Evolutionary conservation across 1,140 invertebrate species (phyloP), one percentile per base, ranked within the genome.

Genomic region (Maniola jurtina): DNA sequence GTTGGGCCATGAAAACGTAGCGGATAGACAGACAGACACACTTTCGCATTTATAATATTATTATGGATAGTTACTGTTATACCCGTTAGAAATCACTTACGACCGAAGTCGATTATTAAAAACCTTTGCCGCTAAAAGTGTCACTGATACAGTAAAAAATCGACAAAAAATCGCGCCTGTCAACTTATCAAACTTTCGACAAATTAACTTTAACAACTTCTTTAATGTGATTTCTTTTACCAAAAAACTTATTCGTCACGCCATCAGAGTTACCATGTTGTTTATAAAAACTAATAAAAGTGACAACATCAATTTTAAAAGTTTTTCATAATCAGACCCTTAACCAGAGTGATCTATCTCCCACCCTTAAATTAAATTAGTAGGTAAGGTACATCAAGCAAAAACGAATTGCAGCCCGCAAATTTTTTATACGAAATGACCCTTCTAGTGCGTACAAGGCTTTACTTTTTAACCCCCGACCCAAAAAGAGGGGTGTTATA

Each of bases 171-270:
- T n/a, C n/a, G 6, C 16, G 16, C 48, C 15, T 52, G 48, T 52
- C 48, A 52, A 16, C 14, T n/a, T 52, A 8, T 9, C 6, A 25
- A 52, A 52, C 15, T 52, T 52, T 52, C 48, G 48, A 52, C 48
- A 52, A 52, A 52, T 52, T 52, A 52, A 52, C 48, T 52, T 52
- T 16, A 52, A 52, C 48, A 25, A 52, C 48, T 52, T 52, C 15
- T 52, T 52, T 52, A 52, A 52, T 52, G 48, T 52, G 48, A 52
- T 52, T 52, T 52, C 48, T 52, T 52, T 52, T 6, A 52, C 48
- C 48, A 52, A 52, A 52, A 52, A 8, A 52, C 6, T n/a, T 52
- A 7, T 52, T 52, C 25, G 48, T 16, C 48, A 52, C 48, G 48
- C 48, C 5, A 52, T n/a, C n/a, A n/a, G n/a, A n/a, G n/a, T n/a